These are phyloP conservation scores for Eleginops maclovinus DNA, from an alignment of 2,113 vertebrate species.

Conservation along the genomic window DNA sequence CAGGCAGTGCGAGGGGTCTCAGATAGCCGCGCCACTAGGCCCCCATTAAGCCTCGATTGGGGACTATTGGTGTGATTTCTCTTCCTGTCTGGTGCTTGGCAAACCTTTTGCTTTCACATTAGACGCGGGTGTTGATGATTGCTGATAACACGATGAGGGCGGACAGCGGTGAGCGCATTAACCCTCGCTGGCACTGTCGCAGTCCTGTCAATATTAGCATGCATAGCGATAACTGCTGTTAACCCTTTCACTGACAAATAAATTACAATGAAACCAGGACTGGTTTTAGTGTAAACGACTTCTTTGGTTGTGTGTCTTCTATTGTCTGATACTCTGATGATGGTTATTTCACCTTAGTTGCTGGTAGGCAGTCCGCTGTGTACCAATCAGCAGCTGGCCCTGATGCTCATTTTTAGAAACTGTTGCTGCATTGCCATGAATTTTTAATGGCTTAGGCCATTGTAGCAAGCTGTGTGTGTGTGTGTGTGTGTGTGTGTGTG, in stretches of 20 bases:
- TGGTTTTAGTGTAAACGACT: neutral
- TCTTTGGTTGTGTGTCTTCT: neutral
- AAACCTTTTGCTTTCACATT: constrained; percentile 63
- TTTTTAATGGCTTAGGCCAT: constrained; percentile 80
- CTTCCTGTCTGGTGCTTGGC: constrained; percentile 69
- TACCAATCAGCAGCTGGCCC: constrained; percentile 61
- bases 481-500: constrained; percentile 23
- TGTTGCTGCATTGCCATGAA: constrained; percentile 84
- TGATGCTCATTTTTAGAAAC: constrained; percentile 75
- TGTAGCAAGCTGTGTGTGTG: constrained; percentile 61
- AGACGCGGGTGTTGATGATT: constrained; percentile 60
- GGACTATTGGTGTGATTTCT: constrained; percentile 68
- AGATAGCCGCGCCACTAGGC: constrained; percentile 48
- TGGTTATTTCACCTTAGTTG: constrained; percentile 7
- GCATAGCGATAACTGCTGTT: constrained; percentile 33
- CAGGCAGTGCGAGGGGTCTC: constrained; percentile 55
- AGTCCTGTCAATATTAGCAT: constrained; percentile 48
- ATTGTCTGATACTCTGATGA: neutral
- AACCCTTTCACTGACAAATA: constrained; percentile 12
- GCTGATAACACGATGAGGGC: constrained; percentile 59
- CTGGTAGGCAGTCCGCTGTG: constrained; percentile 34
- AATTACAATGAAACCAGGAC: neutral
- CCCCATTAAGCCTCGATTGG: constrained; percentile 67
- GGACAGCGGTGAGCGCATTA: constrained; percentile 50
- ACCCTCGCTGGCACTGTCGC: constrained; percentile 31